Evolutionary conservation across 2,113 vertebrate species (phyloP).

Genomic region (Thermophis baileyi): DNA sequence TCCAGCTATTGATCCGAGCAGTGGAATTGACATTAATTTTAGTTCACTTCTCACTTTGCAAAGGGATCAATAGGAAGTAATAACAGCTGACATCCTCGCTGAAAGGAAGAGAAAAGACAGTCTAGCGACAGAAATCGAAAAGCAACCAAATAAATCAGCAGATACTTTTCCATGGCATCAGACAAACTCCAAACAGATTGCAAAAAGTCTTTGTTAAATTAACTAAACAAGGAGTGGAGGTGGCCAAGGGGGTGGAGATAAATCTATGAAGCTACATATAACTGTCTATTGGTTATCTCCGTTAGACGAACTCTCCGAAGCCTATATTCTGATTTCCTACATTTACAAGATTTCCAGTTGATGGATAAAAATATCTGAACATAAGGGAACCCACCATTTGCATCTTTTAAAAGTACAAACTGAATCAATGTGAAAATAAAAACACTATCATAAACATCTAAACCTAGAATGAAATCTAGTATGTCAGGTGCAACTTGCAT

Average conservation of each 20-base stretch:
- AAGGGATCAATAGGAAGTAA: constrained; percentile 96
- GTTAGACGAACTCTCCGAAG: constrained; percentile 54
- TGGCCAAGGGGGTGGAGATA: constrained; percentile 59
- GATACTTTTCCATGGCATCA: constrained; percentile 84
- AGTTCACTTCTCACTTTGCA: constrained; percentile 96
- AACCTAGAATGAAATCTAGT: constrained; percentile 38
- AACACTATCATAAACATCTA: constrained; percentile 44
- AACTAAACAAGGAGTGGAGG: constrained; percentile 74
- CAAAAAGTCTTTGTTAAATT: constrained; percentile 80
- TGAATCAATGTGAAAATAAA: constrained; percentile 55
- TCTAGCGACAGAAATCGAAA: constrained; percentile 88
- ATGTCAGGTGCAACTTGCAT: constrained; percentile 39
- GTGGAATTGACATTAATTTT: constrained; percentile 99
- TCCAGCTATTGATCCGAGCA: constrained; percentile 88
- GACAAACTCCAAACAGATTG: constrained; percentile 82
- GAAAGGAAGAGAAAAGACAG: constrained; percentile 85
- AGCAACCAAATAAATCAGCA: constrained; percentile 89
- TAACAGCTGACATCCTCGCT: constrained; percentile 92
- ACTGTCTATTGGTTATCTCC: constrained; percentile 63
- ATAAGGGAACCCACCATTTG: constrained; percentile 50
- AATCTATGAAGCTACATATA: constrained; percentile 67
- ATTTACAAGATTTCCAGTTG: constrained; percentile 31
- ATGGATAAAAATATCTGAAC: constrained; percentile 16
- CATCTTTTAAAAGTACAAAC: constrained; percentile 52
- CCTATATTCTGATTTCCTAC: constrained; percentile 42